These are phyloP conservation scores for Limnodromus scolopaceus DNA, from an alignment of 2,797 vertebrate genomes.

Conservation along the genomic window DNA sequence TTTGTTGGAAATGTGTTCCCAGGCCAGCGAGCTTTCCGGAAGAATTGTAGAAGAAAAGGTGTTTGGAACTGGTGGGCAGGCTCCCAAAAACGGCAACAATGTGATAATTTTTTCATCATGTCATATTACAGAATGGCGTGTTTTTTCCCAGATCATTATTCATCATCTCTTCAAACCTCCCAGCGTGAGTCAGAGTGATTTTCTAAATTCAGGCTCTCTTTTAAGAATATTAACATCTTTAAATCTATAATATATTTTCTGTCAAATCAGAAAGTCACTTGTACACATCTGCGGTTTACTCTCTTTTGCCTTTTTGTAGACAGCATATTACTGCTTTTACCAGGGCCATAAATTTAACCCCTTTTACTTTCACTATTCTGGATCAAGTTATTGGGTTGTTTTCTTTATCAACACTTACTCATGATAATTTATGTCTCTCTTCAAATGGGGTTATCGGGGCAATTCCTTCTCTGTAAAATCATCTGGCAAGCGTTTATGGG, in stretches of 20 bases:
- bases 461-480: neutral
- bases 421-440: neutral
- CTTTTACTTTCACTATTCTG: neutral
- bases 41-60: neutral
- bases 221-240: neutral
- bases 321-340: too few species aligned
- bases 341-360: neutral
- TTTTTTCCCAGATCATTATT: neutral
- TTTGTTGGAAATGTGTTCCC: rapidly evolving
- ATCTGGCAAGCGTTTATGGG: neutral
- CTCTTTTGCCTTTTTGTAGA: neutral
- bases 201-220: neutral
- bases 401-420: neutral
- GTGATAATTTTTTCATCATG: neutral
- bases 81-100: neutral
- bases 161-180: conserved; percentile 13
- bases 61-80: neutral
- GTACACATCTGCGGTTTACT: neutral
- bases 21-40: neutral
- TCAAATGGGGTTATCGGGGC: neutral
- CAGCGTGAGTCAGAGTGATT: neutral
- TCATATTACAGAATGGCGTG: neutral
- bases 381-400: neutral
- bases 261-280: neutral
- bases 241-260: neutral